Conservation (phyloP, 1,140 invertebrate genomes). For the Stegodyphus mimosarum region DNA sequence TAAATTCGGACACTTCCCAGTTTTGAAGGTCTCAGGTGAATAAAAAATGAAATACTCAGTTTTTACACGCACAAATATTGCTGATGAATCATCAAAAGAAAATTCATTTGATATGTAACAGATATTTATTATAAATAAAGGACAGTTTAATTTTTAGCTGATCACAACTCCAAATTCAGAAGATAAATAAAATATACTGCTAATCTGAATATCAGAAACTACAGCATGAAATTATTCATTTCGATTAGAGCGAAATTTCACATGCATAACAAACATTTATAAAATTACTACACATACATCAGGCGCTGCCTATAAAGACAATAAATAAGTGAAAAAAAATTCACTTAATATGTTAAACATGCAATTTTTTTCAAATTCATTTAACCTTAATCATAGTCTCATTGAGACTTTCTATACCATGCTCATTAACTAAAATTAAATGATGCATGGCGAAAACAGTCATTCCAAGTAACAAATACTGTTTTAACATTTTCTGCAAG, state of each 20-base stretch:
- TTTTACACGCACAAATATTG: no score
- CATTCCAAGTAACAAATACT: constrained; percentile 36
- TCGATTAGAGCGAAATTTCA: constrained; percentile 15
- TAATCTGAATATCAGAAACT: constrained; percentile 50
- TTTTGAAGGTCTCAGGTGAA: no score
- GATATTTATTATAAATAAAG: no score
- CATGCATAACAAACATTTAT: constrained; percentile 28
- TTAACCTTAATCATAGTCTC: constrained; percentile 35
- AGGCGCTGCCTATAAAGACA: constrained; percentile 19
- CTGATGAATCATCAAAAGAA: no score
- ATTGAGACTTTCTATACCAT: constrained; percentile 55
- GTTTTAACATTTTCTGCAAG: constrained; percentile 53
- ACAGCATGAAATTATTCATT: constrained; percentile 28
- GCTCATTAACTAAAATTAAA: constrained; percentile 47
- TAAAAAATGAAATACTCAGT: no score
- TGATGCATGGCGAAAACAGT: constrained; percentile 41
- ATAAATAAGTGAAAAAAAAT: constrained; percentile 45
- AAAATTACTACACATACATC: constrained; percentile 39
- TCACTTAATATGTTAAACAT: constrained; percentile 42
- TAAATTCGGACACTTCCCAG: no score
- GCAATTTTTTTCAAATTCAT: constrained; percentile 42
- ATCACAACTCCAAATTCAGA: neutral
- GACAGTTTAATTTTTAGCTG: no score
- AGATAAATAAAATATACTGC: constrained; percentile 4
- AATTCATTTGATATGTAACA: no score